Percentiles rank a stretch among this genome's conserved stretches.
Evolutionary conservation across 2,888 invertebrate genomes (phyloP).

Genomic region (Cactoblastis cactorum): DNA sequence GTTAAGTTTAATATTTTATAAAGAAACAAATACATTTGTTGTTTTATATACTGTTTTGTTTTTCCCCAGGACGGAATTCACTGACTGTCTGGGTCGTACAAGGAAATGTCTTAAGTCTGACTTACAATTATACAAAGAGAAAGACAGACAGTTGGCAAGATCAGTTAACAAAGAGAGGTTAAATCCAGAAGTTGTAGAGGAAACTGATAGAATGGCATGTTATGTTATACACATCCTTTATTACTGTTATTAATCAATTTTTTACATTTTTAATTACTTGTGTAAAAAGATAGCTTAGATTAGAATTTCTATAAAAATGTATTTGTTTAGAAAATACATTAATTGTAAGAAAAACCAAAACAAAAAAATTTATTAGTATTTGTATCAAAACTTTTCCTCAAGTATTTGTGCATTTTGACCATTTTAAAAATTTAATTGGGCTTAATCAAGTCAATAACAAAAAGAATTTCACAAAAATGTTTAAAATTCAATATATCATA

Average conservation of each 20-base stretch:
- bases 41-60: not conserved
- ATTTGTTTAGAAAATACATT: too few species aligned
- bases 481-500: too few species aligned
- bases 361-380: too few species aligned
- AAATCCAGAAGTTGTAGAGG: conserved; percentile 33
- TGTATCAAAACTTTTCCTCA: too few species aligned
- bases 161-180: conserved; percentile 82
- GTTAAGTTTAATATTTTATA: too few species aligned
- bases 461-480: too few species aligned
- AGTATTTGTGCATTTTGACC: too few species aligned
- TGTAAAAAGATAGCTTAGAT: too few species aligned
- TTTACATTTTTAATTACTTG: conserved; percentile 11
- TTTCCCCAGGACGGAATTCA: conserved; percentile 88
- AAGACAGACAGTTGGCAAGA: conserved; percentile 53
- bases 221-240: not conserved
- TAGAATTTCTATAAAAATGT: too few species aligned
- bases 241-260: not conserved
- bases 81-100: conserved; percentile 92
- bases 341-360: too few species aligned
- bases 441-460: too few species aligned
- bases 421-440: too few species aligned
- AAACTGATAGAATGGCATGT: conserved; percentile 24
- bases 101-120: conserved; percentile 90
- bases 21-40: not conserved
- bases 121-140: conserved; percentile 67